A percentile compares a stretch with the other conserved stretches of the same genome.
phyloP scores from a whole-genome alignment of 2,888 invertebrate genomes.

The Thelaira solivaga region DNA sequence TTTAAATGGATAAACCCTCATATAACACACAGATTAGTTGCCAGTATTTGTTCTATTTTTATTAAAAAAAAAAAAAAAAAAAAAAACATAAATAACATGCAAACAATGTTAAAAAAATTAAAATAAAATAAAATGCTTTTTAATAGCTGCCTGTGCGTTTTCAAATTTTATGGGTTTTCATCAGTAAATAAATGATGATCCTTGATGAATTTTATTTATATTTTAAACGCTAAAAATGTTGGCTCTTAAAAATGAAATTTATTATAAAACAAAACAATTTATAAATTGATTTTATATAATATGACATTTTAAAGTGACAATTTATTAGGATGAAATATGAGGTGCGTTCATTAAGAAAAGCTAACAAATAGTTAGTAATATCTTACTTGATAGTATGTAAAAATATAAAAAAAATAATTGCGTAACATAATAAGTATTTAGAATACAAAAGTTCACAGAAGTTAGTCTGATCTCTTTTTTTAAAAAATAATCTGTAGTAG shows the following conservation, averaged over 20 bases:
- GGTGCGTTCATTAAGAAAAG: no score
- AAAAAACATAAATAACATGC: not conserved
- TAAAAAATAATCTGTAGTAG: no score
- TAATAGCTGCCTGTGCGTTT: slow-evolving; percentile 14
- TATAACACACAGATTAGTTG: slow-evolving; percentile 47
- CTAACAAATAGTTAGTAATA: no score
- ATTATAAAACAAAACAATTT: not conserved
- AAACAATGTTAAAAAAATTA: not conserved
- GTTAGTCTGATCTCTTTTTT: no score
- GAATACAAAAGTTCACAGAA: no score
- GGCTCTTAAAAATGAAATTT: not conserved
- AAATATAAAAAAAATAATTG: no score
- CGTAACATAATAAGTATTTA: no score
- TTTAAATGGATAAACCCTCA: slow-evolving; percentile 53
- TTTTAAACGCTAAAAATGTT: not conserved
- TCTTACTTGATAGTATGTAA: no score
- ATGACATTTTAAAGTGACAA: not conserved
- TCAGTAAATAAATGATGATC: slow-evolving; percentile 48
- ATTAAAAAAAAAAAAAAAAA: not conserved
- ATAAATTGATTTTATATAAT: slow-evolving; percentile 19
- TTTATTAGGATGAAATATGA: not conserved
- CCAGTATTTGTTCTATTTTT: not conserved
- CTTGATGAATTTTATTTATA: slow-evolving; percentile 42
- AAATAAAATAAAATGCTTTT: slow-evolving; percentile 18
- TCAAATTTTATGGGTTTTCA: slow-evolving; percentile 29